These are phyloP conservation scores for Pollenia labialis DNA, from an alignment of 2,888 invertebrate species.

Conservation along the genomic window DNA sequence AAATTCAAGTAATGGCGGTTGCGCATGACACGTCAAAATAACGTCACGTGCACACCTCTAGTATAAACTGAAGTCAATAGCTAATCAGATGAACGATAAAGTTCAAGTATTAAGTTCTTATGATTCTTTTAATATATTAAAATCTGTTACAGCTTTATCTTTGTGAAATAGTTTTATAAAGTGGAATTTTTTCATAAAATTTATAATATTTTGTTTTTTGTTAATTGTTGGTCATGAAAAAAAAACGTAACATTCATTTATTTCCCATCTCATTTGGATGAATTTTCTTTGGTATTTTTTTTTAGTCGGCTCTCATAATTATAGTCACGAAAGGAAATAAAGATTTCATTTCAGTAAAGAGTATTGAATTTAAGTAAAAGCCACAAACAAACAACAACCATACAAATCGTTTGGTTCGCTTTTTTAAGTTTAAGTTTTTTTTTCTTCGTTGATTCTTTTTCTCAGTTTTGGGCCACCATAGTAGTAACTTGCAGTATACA, in stretches of 20 bases:
- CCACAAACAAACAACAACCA: conserved; percentile 52
- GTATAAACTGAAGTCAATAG: too few relatives aligned
- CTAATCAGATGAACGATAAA: too few relatives aligned
- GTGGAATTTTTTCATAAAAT: background rate
- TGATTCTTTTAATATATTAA: too few relatives aligned
- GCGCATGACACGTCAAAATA: too few relatives aligned
- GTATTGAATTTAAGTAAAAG: conserved; percentile 57
- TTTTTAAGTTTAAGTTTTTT: conserved; percentile 4
- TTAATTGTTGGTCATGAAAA: conserved; percentile 75
- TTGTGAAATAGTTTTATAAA: conserved; percentile 6
- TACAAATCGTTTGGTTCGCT: conserved; percentile 66
- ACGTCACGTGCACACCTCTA: too few relatives aligned
- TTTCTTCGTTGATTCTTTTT: conserved; percentile 7
- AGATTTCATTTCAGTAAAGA: conserved; percentile 71
- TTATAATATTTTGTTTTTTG: conserved; percentile 68
- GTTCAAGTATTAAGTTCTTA: too few relatives aligned
- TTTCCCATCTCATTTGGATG: conserved; percentile 42
- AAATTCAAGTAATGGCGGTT: too few relatives aligned
- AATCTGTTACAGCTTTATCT: conserved; percentile 1
- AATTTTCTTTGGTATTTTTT: conserved; percentile 8
- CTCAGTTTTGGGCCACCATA: conserved; percentile 63
- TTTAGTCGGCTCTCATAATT: conserved; percentile 76
- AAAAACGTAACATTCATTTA: conserved; percentile 64
- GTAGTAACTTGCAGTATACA: conserved; percentile 51
- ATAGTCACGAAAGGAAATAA: conserved; percentile 82